phyloP scores from a whole-genome alignment of 92 coral and sea anemone species.

The Micromussa lordhowensis region DNA sequence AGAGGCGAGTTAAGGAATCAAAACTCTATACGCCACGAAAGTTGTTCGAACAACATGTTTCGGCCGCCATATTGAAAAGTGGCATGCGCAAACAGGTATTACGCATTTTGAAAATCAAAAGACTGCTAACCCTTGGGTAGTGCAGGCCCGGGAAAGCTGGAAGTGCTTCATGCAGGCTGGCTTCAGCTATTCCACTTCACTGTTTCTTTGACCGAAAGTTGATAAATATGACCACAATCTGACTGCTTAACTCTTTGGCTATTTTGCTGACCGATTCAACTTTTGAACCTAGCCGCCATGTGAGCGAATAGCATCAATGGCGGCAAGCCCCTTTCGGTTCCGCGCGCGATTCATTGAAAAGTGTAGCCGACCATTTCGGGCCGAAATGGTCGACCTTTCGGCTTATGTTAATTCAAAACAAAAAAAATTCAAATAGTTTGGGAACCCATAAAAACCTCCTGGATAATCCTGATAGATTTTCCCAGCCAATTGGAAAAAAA shows the following conservation, averaged over 20 bases:
- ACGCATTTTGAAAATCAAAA: neutral
- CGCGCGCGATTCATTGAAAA: neutral
- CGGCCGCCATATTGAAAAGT: conserved; percentile 45
- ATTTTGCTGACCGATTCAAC: neutral
- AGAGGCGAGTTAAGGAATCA: neutral
- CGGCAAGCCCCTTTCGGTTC: neutral
- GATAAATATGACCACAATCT: too few species aligned
- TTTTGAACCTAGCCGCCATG: neutral
- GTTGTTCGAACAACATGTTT: conserved; percentile 1
- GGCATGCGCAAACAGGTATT: neutral
- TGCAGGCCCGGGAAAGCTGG: conserved; percentile 15
- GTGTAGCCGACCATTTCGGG: neutral
- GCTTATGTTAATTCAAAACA: neutral
- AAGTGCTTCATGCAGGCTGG: too few species aligned
- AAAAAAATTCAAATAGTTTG: too few species aligned
- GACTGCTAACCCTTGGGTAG: neutral
- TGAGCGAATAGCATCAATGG: too few species aligned
- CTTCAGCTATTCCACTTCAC: neutral
- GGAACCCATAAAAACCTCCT: neutral
- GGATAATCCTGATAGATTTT: neutral
- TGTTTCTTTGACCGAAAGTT: neutral
- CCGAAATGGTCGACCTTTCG: neutral
- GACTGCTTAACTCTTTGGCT: too few species aligned
- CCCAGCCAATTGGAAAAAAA: neutral
- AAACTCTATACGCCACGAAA: neutral